Percentiles rank a stretch among this genome's conserved stretches.
These are phyloP conservation scores for Indri indri DNA, from an alignment of 2,113 vertebrate genomes.

Conservation along the genomic window DNA sequence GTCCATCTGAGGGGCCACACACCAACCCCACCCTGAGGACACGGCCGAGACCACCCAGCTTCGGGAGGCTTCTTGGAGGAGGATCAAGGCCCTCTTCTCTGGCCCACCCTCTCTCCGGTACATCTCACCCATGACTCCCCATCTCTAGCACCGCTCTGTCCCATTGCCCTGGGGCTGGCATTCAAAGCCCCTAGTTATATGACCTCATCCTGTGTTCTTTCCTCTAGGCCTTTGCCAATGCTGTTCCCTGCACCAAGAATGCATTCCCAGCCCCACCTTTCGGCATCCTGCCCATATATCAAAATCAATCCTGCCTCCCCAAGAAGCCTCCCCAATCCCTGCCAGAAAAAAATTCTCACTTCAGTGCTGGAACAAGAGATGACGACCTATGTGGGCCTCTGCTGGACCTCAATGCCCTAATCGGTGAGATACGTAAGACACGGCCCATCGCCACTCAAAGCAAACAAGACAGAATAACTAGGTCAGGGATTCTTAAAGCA, in stretches of 20 bases:
- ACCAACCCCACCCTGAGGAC: not conserved
- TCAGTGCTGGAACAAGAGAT: conserved; percentile 9
- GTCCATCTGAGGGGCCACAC: not conserved
- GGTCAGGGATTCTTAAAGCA: not conserved
- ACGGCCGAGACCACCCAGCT: not conserved
- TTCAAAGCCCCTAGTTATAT: not conserved
- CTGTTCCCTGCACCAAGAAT: not conserved
- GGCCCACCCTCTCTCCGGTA: not conserved
- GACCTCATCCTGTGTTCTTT: not conserved
- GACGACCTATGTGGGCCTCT: not conserved
- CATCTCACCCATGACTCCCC: not conserved
- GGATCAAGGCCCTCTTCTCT: not conserved
- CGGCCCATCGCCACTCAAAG: not conserved
- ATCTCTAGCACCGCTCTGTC: not conserved
- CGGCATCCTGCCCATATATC: not conserved
- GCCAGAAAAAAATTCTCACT: not conserved
- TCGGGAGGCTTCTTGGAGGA: not conserved
- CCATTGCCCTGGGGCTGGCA: not conserved
- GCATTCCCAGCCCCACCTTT: not conserved
- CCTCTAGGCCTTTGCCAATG: not conserved
- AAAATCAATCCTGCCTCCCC: conserved; percentile 1
- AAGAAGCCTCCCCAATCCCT: not conserved
- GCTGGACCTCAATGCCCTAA: not conserved
- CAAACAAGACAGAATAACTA: not conserved
- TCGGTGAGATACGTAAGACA: not conserved